A percentile compares a stretch with the other conserved stretches of the same genome.
These are phyloP conservation scores for Vanessa cardui DNA, from an alignment of 2,888 invertebrate species.

Conservation along the genomic window DNA sequence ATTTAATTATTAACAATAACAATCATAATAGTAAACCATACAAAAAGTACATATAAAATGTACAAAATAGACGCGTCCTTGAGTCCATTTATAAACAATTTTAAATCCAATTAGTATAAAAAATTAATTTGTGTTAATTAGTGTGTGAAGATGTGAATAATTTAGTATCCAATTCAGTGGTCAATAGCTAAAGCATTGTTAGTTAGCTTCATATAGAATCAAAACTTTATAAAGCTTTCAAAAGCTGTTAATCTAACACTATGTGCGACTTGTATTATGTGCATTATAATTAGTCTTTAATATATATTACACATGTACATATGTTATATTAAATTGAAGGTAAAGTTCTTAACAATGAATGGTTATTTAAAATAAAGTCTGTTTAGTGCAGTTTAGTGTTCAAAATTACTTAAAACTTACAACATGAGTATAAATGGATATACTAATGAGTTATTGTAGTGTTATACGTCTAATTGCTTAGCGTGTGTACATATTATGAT, in stretches of 20 bases:
- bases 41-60: background rate
- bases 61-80: background rate
- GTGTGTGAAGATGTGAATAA: background rate
- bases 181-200: background rate
- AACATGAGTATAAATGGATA: too few relatives aligned
- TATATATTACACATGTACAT: too few relatives aligned
- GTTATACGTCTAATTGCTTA: too few relatives aligned
- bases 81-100: background rate
- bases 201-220: background rate
- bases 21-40: background rate
- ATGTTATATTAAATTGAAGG: too few relatives aligned
- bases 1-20: too few relatives aligned
- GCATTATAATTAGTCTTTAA: slow-evolving; percentile 5
- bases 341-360: too few relatives aligned
- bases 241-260: background rate
- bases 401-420: too few relatives aligned
- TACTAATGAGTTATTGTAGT: too few relatives aligned
- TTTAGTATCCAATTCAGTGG: background rate
- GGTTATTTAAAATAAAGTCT: too few relatives aligned
- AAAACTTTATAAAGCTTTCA: slow-evolving; percentile 3
- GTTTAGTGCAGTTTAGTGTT: too few relatives aligned
- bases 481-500: too few relatives aligned
- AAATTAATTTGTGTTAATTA: background rate
- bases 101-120: background rate
- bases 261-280: background rate